Percentiles rank a stretch among this genome's conserved stretches.
phyloP scores from a whole-genome alignment of 37 sponge, comb jelly and placozoan genomes.

The Axinella damicornis region DNA sequence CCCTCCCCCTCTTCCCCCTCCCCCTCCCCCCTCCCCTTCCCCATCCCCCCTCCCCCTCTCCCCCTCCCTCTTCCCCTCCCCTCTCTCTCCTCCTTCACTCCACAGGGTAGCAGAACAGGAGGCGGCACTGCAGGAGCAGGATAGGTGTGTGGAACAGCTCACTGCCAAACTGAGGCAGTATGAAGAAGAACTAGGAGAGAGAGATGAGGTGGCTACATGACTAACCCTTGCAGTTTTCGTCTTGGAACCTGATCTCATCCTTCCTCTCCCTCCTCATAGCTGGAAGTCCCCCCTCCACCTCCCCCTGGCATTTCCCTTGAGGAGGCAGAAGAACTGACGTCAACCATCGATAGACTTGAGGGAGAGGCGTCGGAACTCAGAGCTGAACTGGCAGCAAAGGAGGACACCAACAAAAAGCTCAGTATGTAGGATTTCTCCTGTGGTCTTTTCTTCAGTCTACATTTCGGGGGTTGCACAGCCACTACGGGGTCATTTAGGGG shows the following conservation, averaged over 20 bases:
- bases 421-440: slow-evolving; percentile 27
- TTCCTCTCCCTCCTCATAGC: not conserved
- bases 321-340: slow-evolving; percentile 49
- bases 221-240: too few relatives aligned
- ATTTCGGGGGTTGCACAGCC: too few relatives aligned
- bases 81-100: slow-evolving; percentile 12
- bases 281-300: slow-evolving; percentile 51
- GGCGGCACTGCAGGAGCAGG: not conserved
- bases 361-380: slow-evolving; percentile 10
- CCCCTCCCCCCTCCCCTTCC: not conserved
- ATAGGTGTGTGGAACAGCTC: slow-evolving; percentile 2
- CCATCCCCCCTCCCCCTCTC: not conserved
- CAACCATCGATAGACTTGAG: slow-evolving; percentile 46
- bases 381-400: slow-evolving; percentile 46
- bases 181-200: not conserved
- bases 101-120: slow-evolving; percentile 7
- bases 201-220: not conserved
- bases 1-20: not conserved
- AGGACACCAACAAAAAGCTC: slow-evolving; percentile 48
- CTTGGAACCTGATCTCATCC: too few relatives aligned
- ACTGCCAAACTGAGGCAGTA: not conserved
- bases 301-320: slow-evolving; percentile 59
- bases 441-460: too few relatives aligned
- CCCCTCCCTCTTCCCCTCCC: not conserved
- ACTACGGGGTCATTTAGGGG: too few relatives aligned